These are phyloP conservation scores for Aporophyla nigra DNA, from an alignment of 2,888 invertebrate species.

Conservation along the genomic window DNA sequence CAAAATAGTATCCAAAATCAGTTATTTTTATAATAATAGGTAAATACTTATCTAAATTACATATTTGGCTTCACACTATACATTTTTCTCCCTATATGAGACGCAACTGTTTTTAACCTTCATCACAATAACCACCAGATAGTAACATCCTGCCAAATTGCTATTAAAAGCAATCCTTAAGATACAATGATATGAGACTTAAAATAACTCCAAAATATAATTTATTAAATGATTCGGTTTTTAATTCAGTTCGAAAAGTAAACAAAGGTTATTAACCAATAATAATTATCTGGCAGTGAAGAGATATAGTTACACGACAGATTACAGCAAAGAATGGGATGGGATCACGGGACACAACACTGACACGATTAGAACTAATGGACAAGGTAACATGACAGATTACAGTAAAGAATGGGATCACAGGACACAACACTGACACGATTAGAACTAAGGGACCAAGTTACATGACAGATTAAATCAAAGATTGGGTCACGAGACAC, in stretches of 20 bases:
- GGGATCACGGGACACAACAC: no score
- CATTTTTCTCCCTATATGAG: slow-evolving; percentile 13
- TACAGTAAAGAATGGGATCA: no score
- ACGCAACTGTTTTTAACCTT: not conserved
- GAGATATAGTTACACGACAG: not conserved
- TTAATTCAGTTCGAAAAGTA: not conserved
- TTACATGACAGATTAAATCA: no score
- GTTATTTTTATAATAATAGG: slow-evolving; percentile 18
- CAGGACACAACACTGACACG: no score
- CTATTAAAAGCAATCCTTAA: slow-evolving; percentile 5
- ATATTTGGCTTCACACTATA: slow-evolving; percentile 46
- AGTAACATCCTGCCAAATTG: slow-evolving; percentile 17
- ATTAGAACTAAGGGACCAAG: no score
- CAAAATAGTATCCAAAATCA: slow-evolving; percentile 49
- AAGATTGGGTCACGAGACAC: not conserved
- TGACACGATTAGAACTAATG: no score
- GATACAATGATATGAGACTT: slow-evolving; percentile 3
- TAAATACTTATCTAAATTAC: slow-evolving; percentile 35
- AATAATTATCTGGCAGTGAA: not conserved
- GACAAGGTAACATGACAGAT: no score
- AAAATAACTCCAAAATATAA: slow-evolving; percentile 16
- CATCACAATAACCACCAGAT: not conserved
- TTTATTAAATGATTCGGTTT: no score
- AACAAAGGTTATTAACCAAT: not conserved
- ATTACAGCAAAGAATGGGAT: not conserved